Conservation (phyloP, 2,888 invertebrate genomes). For the Caenorhabditis macrosperma region DNA sequence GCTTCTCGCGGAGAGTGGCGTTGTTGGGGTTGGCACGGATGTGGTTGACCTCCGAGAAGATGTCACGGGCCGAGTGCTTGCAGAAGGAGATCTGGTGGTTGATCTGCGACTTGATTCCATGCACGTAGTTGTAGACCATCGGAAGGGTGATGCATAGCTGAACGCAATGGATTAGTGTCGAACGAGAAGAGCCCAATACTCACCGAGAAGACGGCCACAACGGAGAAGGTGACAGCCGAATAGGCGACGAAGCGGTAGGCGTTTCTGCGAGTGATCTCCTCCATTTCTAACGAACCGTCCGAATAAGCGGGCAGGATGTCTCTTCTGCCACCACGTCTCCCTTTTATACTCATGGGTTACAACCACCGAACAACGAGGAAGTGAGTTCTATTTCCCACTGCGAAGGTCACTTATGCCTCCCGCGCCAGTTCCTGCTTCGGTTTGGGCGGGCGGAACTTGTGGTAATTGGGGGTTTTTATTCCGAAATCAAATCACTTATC, state of each 20-base stretch:
- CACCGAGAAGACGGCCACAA: constrained; percentile 66
- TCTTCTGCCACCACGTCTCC: not conserved
- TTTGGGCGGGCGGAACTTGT: too few species aligned
- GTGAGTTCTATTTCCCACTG: too few species aligned
- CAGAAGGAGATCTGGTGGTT: constrained; percentile 58
- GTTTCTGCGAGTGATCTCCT: constrained; percentile 51
- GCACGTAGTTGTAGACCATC: constrained; percentile 58
- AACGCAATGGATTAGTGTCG: not conserved
- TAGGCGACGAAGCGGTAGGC: constrained; percentile 68
- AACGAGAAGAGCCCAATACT: not conserved
- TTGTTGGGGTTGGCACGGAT: constrained; percentile 63
- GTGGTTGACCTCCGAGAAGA: constrained; percentile 69
- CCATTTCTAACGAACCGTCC: not conserved
- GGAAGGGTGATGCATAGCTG: constrained; percentile 56
- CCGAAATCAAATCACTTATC: too few species aligned
- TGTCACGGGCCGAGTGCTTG: constrained; percentile 63
- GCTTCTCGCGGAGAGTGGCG: constrained; percentile 55
- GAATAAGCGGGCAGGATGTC: not conserved
- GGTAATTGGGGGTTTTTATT: too few species aligned
- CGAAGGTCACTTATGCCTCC: not conserved
- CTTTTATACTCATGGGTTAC: not conserved
- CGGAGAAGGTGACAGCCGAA: constrained; percentile 65
- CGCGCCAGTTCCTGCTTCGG: too few species aligned
- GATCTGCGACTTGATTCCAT: constrained; percentile 49
- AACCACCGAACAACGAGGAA: not conserved